A percentile compares a stretch with the other conserved stretches of the same genome.
Evolutionary conservation across 2,113 vertebrate genomes (phyloP).

Genomic region (Strix uralensis): DNA sequence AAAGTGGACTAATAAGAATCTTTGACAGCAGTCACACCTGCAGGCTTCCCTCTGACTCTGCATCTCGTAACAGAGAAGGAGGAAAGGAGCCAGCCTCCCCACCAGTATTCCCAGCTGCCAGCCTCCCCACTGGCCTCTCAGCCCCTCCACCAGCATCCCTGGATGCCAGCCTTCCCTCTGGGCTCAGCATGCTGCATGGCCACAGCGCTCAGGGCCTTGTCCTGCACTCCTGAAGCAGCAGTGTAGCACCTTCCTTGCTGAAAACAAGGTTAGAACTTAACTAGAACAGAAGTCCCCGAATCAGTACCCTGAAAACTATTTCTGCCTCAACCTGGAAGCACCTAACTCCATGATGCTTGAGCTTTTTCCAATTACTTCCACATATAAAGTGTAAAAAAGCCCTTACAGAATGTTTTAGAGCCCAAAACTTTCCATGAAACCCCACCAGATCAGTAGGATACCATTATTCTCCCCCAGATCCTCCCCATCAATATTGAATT

Average conservation of each 20-base stretch:
- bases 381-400: not conserved
- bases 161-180: not conserved
- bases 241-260: not conserved
- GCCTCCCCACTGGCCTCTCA: not conserved
- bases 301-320: not conserved
- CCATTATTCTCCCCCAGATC: not conserved
- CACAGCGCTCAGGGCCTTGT: not conserved
- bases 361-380: not conserved
- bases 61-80: not conserved
- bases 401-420: not conserved
- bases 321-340: not conserved
- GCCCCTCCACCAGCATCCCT: not conserved
- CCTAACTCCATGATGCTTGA: not conserved
- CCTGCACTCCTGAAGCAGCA: rapidly evolving
- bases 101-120: not conserved
- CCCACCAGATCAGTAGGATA: not conserved
- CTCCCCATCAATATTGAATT: not conserved
- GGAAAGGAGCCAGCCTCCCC: not conserved
- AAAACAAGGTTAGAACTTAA: not conserved
- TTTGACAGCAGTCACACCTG: not conserved
- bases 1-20: not conserved
- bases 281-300: not conserved
- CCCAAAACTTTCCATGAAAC: not conserved
- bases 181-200: not conserved
- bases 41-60: not conserved